Evolutionary conservation across 2,888 invertebrate genomes (phyloP), one percentile per base, ranked within the genome.

Genomic region (Caenorhabditis sp.): DNA sequence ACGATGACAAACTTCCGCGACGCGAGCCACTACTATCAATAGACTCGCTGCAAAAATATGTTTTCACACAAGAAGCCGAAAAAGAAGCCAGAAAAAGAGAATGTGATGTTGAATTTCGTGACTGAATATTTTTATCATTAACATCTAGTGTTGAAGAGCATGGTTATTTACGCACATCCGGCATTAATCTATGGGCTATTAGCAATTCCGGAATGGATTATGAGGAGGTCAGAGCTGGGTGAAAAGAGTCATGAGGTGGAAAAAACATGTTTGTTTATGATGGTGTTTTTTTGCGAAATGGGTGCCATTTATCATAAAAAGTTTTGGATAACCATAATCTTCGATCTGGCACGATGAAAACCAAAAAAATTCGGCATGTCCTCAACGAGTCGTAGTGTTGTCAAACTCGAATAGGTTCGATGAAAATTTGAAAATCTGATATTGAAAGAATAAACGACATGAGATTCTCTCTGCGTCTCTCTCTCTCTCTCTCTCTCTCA

Each of bases 31-130:
- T 54, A 50, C 66, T 67, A 58, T 71, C 71, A 51, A 64, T 61
- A 31, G 71, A 71, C 26, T 71, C 71, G 60, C 71, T 71, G 66
- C 63, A 71, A 49, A 62, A n/a, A n/a, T 8, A 37, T 10, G 37
- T 37, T 37, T 37, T 37, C 37, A 37, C 8, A 37, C 10, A 14
- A 37, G 37, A 37, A 37, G 37, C 37, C 14, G 8, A 14, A 37
- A 14, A 14, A 10, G 37, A 37, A 37, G 8, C 37, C 8, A 37
- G 37, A 37, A 37, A 37, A 37, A 37, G 37, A 37, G 37, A 37
- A 14, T 10, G 37, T 10, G 37, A 37, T 8, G 14, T 8, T 10
- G 24, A 53, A 2, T 19, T 53, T 19, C 23, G 24, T 53, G 24
- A 23, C 53, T 23, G 53, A 53, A 53, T 53, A 53, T 53, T 10